phyloP scores from a whole-genome alignment of 2,888 invertebrate genomes.

The Tetragonula carbonaria region DNA sequence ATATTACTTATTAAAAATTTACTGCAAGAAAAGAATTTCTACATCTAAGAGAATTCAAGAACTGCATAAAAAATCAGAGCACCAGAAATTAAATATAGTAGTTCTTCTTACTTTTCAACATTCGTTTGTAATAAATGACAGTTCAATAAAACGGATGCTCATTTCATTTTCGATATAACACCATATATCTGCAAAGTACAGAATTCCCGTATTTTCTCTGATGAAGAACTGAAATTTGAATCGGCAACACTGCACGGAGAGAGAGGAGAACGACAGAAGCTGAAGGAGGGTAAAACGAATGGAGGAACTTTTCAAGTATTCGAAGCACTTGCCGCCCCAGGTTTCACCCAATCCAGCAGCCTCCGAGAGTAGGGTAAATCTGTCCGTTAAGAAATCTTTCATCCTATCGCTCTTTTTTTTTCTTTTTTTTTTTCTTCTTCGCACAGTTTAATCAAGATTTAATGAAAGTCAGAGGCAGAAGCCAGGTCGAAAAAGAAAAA shows the following conservation, averaged over 20 bases:
- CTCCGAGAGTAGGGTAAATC: constrained; percentile 66
- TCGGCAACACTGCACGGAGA: background rate
- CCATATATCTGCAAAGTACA: too few relatives aligned
- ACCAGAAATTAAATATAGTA: too few relatives aligned
- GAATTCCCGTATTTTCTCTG: too few relatives aligned
- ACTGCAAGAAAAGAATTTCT: too few relatives aligned
- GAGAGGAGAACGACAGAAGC: background rate
- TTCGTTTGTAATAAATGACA: too few relatives aligned
- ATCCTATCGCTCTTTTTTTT: constrained; percentile 36
- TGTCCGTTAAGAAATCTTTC: constrained; percentile 65
- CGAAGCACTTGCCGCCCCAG: constrained; percentile 63
- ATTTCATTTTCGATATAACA: too few relatives aligned
- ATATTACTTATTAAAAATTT: too few relatives aligned
- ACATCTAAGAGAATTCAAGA: too few relatives aligned
- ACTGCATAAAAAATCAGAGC: too few relatives aligned
- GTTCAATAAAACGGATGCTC: too few relatives aligned
- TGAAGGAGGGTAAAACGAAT: constrained; percentile 19
- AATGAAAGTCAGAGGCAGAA: constrained; percentile 11
- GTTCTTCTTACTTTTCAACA: too few relatives aligned
- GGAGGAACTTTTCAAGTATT: constrained; percentile 66
- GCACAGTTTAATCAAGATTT: constrained; percentile 69
- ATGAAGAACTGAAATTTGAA: too few relatives aligned
- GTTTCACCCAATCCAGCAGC: constrained; percentile 63
- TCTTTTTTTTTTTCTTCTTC: constrained; percentile 20
- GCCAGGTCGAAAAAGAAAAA: background rate